These are phyloP conservation scores for Cistogaster globosa DNA, from an alignment of 2,888 invertebrate genomes.

Conservation along the genomic window DNA sequence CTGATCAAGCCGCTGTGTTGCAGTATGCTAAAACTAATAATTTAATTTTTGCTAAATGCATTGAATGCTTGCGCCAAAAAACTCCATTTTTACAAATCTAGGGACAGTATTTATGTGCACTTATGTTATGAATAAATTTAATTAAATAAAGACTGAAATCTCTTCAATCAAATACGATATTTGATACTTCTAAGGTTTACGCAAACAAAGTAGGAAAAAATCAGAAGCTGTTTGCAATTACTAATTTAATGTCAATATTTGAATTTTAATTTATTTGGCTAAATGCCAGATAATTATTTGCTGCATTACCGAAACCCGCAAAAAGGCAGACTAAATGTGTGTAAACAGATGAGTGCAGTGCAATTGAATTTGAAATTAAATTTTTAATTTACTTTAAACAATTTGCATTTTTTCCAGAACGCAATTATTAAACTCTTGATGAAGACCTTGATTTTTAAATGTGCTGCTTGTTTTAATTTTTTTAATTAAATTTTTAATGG, in stretches of 20 bases:
- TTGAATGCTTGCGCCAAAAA: no score
- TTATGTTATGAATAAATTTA: no score
- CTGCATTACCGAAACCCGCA: not conserved
- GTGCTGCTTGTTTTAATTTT: no score
- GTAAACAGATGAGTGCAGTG: conserved; percentile 24
- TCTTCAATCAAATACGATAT: no score
- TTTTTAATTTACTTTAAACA: conserved; percentile 23
- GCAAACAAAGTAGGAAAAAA: not conserved
- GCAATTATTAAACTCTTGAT: not conserved
- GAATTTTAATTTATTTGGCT: conserved; percentile 37
- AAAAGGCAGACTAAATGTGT: not conserved
- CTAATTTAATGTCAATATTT: conserved; percentile 6
- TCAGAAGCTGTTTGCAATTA: not conserved
- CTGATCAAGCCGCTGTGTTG: no score
- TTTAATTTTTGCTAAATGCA: no score
- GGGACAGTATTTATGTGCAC: no score
- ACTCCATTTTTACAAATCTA: no score
- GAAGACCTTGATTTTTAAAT: conserved; percentile 36
- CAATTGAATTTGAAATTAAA: conserved; percentile 22
- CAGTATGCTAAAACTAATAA: no score
- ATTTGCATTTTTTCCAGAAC: no score
- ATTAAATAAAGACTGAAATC: no score
- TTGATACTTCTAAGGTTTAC: not conserved
- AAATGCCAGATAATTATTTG: conserved; percentile 23
- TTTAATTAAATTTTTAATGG: no score